phyloP scores from a whole-genome alignment of 1,140 invertebrate species.

The Pseudoatta argentina region DNA sequence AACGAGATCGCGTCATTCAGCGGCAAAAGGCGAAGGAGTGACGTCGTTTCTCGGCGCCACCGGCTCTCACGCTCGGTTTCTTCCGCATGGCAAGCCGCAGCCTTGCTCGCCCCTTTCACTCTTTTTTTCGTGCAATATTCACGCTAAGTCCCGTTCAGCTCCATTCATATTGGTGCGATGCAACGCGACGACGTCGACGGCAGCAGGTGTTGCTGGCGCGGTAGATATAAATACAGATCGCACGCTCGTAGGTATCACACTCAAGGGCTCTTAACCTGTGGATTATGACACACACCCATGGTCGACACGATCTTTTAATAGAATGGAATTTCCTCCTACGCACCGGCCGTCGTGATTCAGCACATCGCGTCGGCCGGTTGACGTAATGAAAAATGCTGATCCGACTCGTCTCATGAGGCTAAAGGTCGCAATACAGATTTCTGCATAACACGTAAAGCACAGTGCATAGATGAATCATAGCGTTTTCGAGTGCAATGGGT shows the following conservation, averaged over 20 bases:
- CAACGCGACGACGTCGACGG: neutral
- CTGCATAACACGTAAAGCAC: too few species aligned
- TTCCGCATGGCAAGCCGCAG: slow-evolving; percentile 46
- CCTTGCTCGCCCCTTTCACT: slow-evolving; percentile 64
- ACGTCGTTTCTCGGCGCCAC: slow-evolving; percentile 11
- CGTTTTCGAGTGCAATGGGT: too few species aligned
- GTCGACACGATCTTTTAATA: slow-evolving; percentile 61
- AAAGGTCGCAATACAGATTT: neutral
- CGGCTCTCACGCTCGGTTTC: slow-evolving; percentile 35
- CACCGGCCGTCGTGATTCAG: slow-evolving; percentile 50
- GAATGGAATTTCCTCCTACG: slow-evolving; percentile 54
- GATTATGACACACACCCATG: slow-evolving; percentile 51
- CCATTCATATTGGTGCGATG: slow-evolving; percentile 59
- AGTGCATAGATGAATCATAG: too few species aligned
- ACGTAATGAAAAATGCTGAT: slow-evolving; percentile 55
- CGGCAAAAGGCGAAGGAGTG: slow-evolving; percentile 4
- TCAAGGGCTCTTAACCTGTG: slow-evolving; percentile 50
- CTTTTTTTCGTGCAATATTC: slow-evolving; percentile 60
- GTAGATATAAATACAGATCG: slow-evolving; percentile 41
- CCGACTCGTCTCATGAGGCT: neutral
- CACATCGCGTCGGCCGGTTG: slow-evolving; percentile 28
- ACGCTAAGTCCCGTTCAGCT: slow-evolving; percentile 71
- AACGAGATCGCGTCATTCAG: slow-evolving; percentile 10
- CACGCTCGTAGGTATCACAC: slow-evolving; percentile 35
- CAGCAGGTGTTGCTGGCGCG: slow-evolving; percentile 62